A percentile compares a stretch with the other conserved stretches of the same genome.
phyloP scores from a whole-genome alignment of 1,140 invertebrate genomes.

The Portunus trituberculatus region DNA sequence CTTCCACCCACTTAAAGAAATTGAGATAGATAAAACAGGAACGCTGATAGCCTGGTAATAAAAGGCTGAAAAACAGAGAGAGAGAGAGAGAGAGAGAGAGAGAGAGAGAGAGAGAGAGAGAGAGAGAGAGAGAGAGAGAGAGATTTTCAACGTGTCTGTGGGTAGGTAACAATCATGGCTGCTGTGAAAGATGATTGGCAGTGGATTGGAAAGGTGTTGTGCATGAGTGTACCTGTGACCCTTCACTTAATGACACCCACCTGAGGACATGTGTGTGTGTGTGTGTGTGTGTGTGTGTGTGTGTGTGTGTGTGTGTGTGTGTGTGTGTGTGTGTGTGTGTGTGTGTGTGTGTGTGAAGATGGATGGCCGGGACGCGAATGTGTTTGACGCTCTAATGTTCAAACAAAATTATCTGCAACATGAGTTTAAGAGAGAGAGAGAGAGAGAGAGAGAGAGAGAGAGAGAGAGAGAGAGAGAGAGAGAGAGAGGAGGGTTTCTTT shows the following conservation, averaged over 20 bases:
- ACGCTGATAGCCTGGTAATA: no score
- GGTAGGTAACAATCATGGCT: not conserved
- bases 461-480: conserved; percentile 41
- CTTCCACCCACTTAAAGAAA: no score
- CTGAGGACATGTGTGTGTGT: not conserved
- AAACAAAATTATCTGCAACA: conserved; percentile 10
- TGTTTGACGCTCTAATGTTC: not conserved
- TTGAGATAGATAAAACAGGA: no score
- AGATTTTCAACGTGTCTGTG: not conserved
- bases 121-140: conserved; percentile 56
- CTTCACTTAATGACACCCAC: not conserved
- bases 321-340: conserved; percentile 20
- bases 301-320: conserved; percentile 6
- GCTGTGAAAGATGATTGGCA: not conserved
- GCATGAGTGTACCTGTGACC: no score
- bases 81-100: conserved; percentile 37
- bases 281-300: no score
- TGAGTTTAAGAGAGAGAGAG: conserved; percentile 33
- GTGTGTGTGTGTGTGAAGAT: conserved; percentile 1
- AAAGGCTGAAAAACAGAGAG: not conserved
- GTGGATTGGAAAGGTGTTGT: not conserved
- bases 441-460: conserved; percentile 55
- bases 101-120: conserved; percentile 58
- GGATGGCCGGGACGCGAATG: not conserved
- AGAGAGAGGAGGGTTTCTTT: conserved; percentile 30